These are phyloP conservation scores for Limnothrissa miodon DNA, from an alignment of 2,113 vertebrate genomes.

Conservation along the genomic window DNA sequence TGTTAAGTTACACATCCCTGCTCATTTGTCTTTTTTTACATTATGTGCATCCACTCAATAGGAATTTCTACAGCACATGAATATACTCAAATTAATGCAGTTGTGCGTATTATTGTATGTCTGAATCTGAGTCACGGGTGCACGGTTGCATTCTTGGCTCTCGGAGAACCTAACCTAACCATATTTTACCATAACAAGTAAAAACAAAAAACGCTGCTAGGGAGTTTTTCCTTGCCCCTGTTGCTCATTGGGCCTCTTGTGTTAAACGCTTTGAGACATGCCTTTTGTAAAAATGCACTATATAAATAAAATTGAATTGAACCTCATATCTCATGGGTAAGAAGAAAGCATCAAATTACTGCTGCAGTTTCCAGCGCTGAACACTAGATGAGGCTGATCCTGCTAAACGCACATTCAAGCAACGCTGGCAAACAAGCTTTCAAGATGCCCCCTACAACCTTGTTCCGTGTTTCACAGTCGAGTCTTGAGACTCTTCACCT, in stretches of 20 bases:
- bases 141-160: background rate
- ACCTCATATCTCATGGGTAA: background rate
- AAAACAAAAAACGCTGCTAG: no score
- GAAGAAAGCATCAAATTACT: background rate
- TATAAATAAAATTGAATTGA: no score
- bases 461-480: background rate
- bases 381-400: conserved; percentile 47
- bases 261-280: no score
- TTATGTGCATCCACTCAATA: background rate
- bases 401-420: conserved; percentile 13
- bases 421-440: background rate
- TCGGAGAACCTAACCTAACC: no score
- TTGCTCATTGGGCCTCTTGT: no score
- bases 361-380: conserved; percentile 27
- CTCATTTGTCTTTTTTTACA: background rate
- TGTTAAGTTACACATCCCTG: background rate
- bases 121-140: background rate
- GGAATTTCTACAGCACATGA: background rate
- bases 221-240: no score
- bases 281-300: no score
- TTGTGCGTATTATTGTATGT: background rate
- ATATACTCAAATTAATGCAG: background rate
- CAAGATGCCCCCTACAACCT: background rate
- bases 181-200: no score
- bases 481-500: background rate